Base-by-base conservation (phyloP, 2,113 vertebrate genomes). In the Zingel zingel region DNA sequence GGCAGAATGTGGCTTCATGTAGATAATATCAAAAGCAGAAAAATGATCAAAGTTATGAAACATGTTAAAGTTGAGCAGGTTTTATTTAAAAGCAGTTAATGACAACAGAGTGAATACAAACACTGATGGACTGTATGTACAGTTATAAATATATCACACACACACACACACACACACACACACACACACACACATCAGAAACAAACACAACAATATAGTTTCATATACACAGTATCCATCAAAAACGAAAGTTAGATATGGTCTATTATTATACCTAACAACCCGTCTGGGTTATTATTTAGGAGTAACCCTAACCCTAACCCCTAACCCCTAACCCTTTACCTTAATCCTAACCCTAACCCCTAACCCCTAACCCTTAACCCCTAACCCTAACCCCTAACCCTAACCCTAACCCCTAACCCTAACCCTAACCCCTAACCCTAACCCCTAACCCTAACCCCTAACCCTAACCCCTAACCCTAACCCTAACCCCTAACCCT, bases 131-230 rank as follows among this genome's bases (percentile, higher is more conserved):
- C 4, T 57, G 47, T 75, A 57, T 79, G 56, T 82, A 84, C 81
- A 90, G 50, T 65, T 53, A 91, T 74, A 89, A 90, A 88, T 86
- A 88, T 14, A 61, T 48, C 3, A 74, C 45, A 75, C 72, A 74
- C 43, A 23, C 54, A 56, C 30, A 36, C 67, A 51, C 19, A 71
- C 27, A 62, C 25, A 78, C 27, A 50, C 45, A 75, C 58, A 73
- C 43, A 23, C 54, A 56, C 30, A 36, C 58, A 51, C 9, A 15
- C 13, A n/a, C 4, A 19, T 64, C 54, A 53, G 13, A 62, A 56
- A 71, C 27, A 62, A 25, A 78, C 27, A 50, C 25, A n/a, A 11
- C 59, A 51, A 27, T 19, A 25, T 10, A 14, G 56, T 30, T 27
- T n/a, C 63, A 19, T 13, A 7, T 0, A 56, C 23, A 39, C 45